These are phyloP conservation scores for Myocastor coypus DNA, from an alignment of 2,113 vertebrate species.

Conservation along the genomic window DNA sequence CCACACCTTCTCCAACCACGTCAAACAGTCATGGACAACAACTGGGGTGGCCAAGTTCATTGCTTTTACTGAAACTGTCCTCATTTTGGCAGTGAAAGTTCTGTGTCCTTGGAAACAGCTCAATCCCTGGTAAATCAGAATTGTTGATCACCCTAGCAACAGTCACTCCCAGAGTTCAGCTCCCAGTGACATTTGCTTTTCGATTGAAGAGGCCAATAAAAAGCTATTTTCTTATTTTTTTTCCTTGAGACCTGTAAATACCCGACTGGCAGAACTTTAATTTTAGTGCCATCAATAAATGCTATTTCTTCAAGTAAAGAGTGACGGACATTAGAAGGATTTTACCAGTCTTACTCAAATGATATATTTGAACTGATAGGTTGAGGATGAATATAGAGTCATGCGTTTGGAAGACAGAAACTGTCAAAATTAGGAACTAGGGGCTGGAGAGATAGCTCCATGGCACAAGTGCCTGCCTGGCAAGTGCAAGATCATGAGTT, in stretches of 20 bases:
- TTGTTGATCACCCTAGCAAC: conserved; percentile 64
- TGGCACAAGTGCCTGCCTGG: too few relatives aligned
- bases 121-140: conserved; percentile 36
- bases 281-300: conserved; percentile 42
- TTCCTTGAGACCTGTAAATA: conserved; percentile 59
- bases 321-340: conserved; percentile 31
- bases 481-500: too few relatives aligned
- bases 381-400: background rate
- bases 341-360: conserved; percentile 54
- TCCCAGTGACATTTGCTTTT: too few relatives aligned
- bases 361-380: conserved; percentile 31
- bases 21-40: conserved; percentile 42
- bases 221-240: background rate
- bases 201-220: too few relatives aligned
- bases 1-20: background rate
- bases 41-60: background rate
- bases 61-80: conserved; percentile 50
- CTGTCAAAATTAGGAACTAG: too few relatives aligned
- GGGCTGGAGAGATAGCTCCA: too few relatives aligned
- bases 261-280: conserved; percentile 26
- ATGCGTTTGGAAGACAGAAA: background rate
- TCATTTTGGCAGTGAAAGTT: conserved; percentile 59
- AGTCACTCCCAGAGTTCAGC: background rate
- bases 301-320: conserved; percentile 45
- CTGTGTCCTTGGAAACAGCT: conserved; percentile 51